These are phyloP conservation scores for Plebejus anna DNA, from an alignment of 2,888 invertebrate genomes.

Conservation along the genomic window DNA sequence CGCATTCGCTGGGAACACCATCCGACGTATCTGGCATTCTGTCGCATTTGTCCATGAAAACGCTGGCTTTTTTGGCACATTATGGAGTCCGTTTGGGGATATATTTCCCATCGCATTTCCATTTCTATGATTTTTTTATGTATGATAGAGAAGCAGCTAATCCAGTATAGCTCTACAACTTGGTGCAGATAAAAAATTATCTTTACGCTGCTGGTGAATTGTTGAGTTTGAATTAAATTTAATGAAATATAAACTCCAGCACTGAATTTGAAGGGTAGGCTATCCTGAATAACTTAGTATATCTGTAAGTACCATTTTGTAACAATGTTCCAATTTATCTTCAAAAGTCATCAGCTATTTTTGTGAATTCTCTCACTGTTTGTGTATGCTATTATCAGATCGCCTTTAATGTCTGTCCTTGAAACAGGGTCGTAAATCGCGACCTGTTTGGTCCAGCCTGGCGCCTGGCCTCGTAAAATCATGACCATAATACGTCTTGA, in stretches of 20 bases:
- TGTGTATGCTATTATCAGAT: background rate
- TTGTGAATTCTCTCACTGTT: background rate
- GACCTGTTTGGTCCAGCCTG: conserved; percentile 6
- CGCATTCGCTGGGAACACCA: background rate
- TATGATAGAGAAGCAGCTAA: too few species aligned
- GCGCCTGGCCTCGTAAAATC: conserved; percentile 2
- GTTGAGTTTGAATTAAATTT: too few species aligned
- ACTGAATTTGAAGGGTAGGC: too few species aligned
- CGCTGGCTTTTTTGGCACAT: background rate
- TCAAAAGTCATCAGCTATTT: background rate
- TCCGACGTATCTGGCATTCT: background rate
- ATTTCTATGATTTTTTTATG: background rate
- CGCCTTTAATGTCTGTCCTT: background rate
- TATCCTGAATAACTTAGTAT: too few species aligned
- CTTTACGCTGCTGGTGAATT: too few species aligned
- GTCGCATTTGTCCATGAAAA: conserved; percentile 1
- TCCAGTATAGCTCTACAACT: too few species aligned
- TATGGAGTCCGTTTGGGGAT: background rate
- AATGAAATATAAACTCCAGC: too few species aligned
- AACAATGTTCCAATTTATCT: background rate
- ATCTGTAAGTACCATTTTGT: too few species aligned
- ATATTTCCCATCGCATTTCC: background rate
- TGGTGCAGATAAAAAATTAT: too few species aligned
- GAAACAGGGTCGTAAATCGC: conserved; percentile 11
- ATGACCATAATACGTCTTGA: background rate